Evolutionary conservation across 2,888 invertebrate species (phyloP), one percentile per base, ranked within the genome.

Genomic region (Dorcus hopei): DNA sequence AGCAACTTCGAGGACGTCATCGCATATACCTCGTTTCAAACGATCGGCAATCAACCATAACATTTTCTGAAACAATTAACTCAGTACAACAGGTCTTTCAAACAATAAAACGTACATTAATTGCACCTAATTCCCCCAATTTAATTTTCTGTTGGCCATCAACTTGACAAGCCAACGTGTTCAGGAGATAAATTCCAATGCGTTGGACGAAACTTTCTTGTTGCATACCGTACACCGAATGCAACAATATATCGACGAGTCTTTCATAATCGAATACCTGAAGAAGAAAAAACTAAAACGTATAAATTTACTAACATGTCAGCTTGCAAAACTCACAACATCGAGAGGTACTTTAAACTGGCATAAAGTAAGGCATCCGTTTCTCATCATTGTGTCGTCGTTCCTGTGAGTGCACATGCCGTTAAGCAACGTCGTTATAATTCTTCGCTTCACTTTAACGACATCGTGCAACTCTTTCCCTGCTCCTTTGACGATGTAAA

Each of bases 1-100:
- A 3, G 97, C 95, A 11, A 96, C 95, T 80, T 97, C 97, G 80
- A 98, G 85, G 14, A 97, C 94, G 77, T 98, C 97, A 77, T 98
- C 97, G 74, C 95, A 96, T 42, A 90, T 80, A 57, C 85, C 84
- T 40, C 87, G 82, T 58, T 86, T 85, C 59, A 95, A 81, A 51
- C 95, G 87, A 72, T 91, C 89, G 54, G 87, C 85, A 61, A 98
- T 96, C 68, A 97, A 83, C 69, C 87, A 86, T 70, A 97, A 79
- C 94, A 98, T 96, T 79, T 87, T 88, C 87, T 91, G 76, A 6
- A 81, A 79, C 64, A 54, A 61, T 58, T 61, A 39, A 33, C 47
- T 26, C 49, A 42, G 58, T 48, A 49, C 23, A 38, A 50, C n/a
- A 33, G 23, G 38, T 19, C n/a, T 16, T 48, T 5, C 4, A n/a